These are phyloP conservation scores for Sparidentex hasta DNA, from an alignment of 2,797 vertebrate species.

Conservation along the genomic window DNA sequence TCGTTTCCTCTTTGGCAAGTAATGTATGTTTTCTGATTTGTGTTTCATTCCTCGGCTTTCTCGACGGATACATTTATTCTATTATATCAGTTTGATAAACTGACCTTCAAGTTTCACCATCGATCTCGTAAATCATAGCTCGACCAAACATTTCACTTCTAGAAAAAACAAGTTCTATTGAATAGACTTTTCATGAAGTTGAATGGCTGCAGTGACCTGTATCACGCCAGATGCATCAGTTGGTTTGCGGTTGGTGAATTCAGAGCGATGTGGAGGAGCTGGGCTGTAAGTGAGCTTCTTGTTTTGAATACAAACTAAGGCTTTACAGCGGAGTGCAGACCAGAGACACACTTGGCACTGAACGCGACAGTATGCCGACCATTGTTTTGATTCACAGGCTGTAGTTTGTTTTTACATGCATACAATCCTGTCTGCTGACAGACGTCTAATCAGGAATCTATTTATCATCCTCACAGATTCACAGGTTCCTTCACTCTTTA, in stretches of 20 bases:
- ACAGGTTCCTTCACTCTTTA: not conserved
- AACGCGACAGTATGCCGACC: not conserved
- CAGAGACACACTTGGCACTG: not conserved
- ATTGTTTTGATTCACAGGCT: not conserved
- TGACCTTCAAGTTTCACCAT: not conserved
- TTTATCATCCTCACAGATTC: not conserved
- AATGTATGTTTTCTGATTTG: not conserved
- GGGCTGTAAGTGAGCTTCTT: not conserved
- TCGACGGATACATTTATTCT: not conserved
- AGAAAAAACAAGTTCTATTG: not conserved
- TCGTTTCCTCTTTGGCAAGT: not conserved
- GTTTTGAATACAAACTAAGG: slow-evolving; percentile 26
- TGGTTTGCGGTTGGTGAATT: not conserved
- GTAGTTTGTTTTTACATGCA: not conserved
- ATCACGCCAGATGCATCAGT: not conserved
- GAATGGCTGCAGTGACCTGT: not conserved
- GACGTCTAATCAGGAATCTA: not conserved
- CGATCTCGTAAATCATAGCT: not conserved
- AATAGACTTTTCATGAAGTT: not conserved
- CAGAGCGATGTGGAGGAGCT: not conserved
- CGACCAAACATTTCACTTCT: too few species aligned
- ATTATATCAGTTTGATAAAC: not conserved
- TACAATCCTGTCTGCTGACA: not conserved
- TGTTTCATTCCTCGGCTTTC: not conserved
- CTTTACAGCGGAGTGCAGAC: not conserved